Evolutionary conservation across 2,113 vertebrate species (phyloP), one percentile per base, ranked within the genome.

Genomic region (Lampris incognitus): DNA sequence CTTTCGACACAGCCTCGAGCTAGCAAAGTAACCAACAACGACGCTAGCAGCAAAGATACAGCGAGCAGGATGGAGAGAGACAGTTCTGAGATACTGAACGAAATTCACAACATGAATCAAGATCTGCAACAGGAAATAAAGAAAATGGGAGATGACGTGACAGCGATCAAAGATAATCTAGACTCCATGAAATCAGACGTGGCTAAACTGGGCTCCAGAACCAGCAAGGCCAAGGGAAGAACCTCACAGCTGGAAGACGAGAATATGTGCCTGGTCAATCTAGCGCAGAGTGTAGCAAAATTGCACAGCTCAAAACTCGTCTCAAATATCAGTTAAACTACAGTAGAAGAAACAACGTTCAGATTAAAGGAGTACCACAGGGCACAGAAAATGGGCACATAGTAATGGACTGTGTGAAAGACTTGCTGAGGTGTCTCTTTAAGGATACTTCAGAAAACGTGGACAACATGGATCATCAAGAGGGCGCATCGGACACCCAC

Each of bases 401-500:
- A 38, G 56, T 4, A 36, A 59, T 38, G 56, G 5, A 59, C 56
- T 59, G 56, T 59, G 56, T 59, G 56, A 59, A 59, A 38, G 56
- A 59, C 37, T 3, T 38, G 56, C 13, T 59, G 56, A 13, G 4
- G 37, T 37, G 56, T 38, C 9, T 36, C 9, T 59, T 59, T 59
- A 38, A 24, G 24, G 24, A 24, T 24, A 24, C 24, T 24, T 24
- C 24, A 24, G 24, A 59, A 9, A 59, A 59, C 2, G 56, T 9
- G 56, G 56, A 59, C 24, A 3, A 59, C n/a, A 9, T 59, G 7
- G 3, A 24, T 3, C 56, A 59, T 59, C 56, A 9, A 59, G 56
- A 59, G 56, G 56, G 56, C 56, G 56, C 56, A 59, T 59, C 36
- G 37, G 56, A 59, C n/a, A 38, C 56, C 56, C 56, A 38, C 56